Evolutionary conservation across 1,140 invertebrate genomes (phyloP).

Genomic region (Pteromalus puparum): DNA sequence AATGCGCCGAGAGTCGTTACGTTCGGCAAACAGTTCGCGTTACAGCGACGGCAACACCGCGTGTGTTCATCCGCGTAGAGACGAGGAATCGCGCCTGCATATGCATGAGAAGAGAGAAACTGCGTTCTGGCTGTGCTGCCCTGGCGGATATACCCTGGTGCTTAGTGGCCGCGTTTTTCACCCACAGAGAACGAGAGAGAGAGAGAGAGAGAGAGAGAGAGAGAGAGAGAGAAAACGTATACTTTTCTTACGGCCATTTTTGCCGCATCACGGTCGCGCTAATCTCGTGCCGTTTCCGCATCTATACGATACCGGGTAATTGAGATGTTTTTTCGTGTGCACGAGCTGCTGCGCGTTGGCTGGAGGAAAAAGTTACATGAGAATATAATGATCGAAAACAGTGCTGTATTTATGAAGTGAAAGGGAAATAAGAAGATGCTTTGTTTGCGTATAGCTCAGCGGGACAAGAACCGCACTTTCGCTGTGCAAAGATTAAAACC

Average conservation of each 20-base stretch:
- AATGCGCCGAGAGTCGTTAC: slow-evolving; percentile 1
- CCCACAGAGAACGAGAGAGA: background rate
- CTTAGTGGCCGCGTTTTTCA: background rate
- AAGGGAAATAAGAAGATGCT: no score
- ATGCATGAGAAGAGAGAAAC: background rate
- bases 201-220: background rate
- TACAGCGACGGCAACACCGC: background rate
- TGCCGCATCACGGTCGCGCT: background rate
- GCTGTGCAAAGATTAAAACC: no score
- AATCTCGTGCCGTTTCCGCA: background rate
- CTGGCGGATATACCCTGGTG: background rate
- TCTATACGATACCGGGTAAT: background rate
- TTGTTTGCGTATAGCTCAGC: background rate
- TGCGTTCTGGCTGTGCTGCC: background rate
- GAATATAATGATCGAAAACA: background rate
- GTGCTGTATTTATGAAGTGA: background rate
- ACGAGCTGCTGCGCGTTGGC: background rate
- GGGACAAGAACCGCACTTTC: background rate
- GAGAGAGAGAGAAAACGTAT: background rate
- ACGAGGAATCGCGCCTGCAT: background rate
- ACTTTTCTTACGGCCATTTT: background rate
- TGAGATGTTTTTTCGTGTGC: background rate
- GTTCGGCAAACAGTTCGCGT: slow-evolving; percentile 4
- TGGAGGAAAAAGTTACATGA: background rate
- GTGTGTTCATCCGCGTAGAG: background rate